Percentiles rank a stretch among this genome's conserved stretches.
Conservation (phyloP, 2,888 invertebrate species). For the Rotaria socialis region DNA sequence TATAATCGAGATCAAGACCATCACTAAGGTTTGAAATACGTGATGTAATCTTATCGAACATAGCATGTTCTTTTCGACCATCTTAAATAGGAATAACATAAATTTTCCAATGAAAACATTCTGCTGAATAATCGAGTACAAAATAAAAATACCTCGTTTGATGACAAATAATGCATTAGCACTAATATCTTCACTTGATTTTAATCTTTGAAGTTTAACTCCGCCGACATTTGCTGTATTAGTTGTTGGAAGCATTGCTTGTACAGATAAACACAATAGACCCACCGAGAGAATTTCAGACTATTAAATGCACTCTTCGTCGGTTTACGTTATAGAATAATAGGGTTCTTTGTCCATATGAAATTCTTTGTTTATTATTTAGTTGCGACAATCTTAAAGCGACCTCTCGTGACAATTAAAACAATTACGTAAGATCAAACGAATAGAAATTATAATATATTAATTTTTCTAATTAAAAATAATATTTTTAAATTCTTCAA, state of each 20-base stretch:
- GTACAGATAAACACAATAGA: neutral
- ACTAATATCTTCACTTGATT: constrained; percentile 1
- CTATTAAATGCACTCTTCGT: neutral
- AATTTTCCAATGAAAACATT: neutral
- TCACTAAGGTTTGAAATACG: constrained; percentile 90
- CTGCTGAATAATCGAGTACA: neutral
- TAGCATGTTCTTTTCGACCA: constrained; percentile 82
- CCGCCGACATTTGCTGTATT: neutral
- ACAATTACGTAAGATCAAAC: neutral
- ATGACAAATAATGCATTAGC: neutral
- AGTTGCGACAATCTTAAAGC: neutral
- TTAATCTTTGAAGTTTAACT: neutral
- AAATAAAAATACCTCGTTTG: neutral
- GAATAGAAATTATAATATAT: neutral
- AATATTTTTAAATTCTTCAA: neutral
- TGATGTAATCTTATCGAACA: constrained; percentile 95
- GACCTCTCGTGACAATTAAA: neutral
- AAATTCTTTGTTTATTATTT: too few species aligned
- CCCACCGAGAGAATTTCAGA: neutral
- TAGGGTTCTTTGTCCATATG: neutral
- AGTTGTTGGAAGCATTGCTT: neutral
- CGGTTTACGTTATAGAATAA: neutral
- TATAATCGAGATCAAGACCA: constrained; percentile 87
- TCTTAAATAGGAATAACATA: constrained; percentile 62
- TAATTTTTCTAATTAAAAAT: neutral